Base-by-base conservation (phyloP, 2,797 vertebrate genomes). In the Cheirogaleus major region DNA sequence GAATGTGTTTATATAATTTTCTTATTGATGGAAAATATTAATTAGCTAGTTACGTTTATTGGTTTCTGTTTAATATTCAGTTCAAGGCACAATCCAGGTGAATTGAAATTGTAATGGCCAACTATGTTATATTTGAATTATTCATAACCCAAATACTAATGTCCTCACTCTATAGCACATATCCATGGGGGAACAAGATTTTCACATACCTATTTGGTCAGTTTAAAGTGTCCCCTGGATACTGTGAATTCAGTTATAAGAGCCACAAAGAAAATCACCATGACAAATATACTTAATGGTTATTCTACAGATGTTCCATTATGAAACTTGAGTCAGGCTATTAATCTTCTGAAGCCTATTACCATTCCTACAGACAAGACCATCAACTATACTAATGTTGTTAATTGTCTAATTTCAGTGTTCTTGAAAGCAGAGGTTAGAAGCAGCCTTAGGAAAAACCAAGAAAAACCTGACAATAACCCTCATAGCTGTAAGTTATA, bases 251-350 rank as follows among this genome's bases (percentile, higher is more conserved):
- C 63, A 2, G 9, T 80, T 92, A 81, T 25, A 97, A 48, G 45
- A 94, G 14, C 17, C 70, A 70, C 85, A 97, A 97, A 97, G 94
- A 96, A 97, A 97, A 97, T 97, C 96, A 96, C 22, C 73, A 89
- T 95, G 97, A 98, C 91, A 97, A 97, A 98, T 97, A 91, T 61
- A 27, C 93, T 95, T 98, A 98, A 96, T 91, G 95, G 95, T 81
- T 96, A 95, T 97, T 97, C 95, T 97, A 89, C 95, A 98, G 97
- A 96, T 98, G 95, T 95, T 96, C 83, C 86, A 95, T 97, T 97
- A 97, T 95, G 97, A 98, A 97, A 96, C 41, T 91, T 50, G 84
- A 70, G n/a, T 73, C 73, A 78, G 65, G 69, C 45, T 93, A 96
- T 97, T 97, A 97, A 97, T 98, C 93, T 96, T 97, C 79, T 72